Evolutionary conservation across 1,140 invertebrate species (phyloP).

Genomic region (Chrysomallon squamiferum): DNA sequence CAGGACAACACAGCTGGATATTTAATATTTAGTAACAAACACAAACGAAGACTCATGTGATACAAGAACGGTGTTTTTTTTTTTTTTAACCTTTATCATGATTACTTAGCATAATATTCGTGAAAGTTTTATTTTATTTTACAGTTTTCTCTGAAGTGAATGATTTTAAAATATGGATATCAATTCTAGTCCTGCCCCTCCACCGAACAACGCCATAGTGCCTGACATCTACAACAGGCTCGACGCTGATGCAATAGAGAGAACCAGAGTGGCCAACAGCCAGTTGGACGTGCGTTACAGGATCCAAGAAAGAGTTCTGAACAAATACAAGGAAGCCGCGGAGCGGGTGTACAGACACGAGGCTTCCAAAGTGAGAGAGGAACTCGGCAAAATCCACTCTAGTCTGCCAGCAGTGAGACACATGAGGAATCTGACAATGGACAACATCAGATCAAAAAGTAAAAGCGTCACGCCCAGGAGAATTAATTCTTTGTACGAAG

Average conservation of each 20-base stretch:
- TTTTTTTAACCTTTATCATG: no score
- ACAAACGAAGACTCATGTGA: no score
- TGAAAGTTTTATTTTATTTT: no score
- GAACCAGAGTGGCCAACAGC: conserved; percentile 43
- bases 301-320: conserved; percentile 39
- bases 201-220: conserved; percentile 47
- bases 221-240: conserved; percentile 52
- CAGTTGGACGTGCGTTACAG: conserved; percentile 33
- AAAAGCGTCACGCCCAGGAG: conserved; percentile 18
- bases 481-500: conserved; percentile 28
- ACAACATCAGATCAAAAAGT: conserved; percentile 12
- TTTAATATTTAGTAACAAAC: no score
- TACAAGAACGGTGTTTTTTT: no score
- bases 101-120: no score
- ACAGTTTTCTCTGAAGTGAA: no score
- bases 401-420: conserved; percentile 38
- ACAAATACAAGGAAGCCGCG: conserved; percentile 32
- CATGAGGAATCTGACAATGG: conserved; percentile 21
- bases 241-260: conserved; percentile 48
- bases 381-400: conserved; percentile 29
- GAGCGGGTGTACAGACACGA: conserved; percentile 28
- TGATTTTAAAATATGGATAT: not conserved
- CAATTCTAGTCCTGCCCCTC: conserved; percentile 24
- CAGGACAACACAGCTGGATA: no score
- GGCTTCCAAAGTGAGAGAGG: conserved; percentile 26